A percentile compares a stretch with the other conserved stretches of the same genome.
Conservation (phyloP, 1,140 invertebrate genomes). For the Dolichoris vasculosae region DNA sequence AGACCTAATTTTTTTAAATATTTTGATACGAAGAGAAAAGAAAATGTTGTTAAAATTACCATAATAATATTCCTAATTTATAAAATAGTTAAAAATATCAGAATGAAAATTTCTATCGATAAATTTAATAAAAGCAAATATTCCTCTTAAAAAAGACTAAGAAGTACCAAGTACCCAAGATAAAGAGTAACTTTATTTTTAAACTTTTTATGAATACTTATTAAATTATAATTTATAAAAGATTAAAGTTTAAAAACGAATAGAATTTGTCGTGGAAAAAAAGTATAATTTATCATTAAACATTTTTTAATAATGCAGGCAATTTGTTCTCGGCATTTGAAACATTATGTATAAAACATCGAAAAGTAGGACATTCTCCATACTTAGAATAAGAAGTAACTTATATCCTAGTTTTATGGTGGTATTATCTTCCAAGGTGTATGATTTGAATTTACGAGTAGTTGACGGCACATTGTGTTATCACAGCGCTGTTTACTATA, state of each 20-base stretch:
- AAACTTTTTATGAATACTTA: not conserved
- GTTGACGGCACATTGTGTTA: conserved; percentile 28
- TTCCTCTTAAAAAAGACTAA: too few species aligned
- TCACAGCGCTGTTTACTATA: conserved; percentile 37
- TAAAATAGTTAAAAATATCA: too few species aligned
- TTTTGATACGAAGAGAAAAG: too few species aligned
- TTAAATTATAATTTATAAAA: too few species aligned
- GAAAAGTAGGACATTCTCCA: not conserved
- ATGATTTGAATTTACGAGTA: conserved; percentile 33
- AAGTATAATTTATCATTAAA: not conserved
- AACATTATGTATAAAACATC: not conserved
- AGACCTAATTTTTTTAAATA: too few species aligned
- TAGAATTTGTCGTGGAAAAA: not conserved
- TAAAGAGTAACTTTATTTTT: too few species aligned
- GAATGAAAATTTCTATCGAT: too few species aligned
- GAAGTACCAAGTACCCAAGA: too few species aligned
- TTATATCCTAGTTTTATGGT: conserved; percentile 1
- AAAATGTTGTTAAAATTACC: too few species aligned
- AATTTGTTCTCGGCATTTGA: not conserved
- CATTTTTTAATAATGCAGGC: not conserved
- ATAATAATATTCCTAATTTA: too few species aligned
- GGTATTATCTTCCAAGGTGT: conserved; percentile 23
- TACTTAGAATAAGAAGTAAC: not conserved
- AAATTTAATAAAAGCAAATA: too few species aligned
- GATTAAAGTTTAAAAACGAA: not conserved